Base-by-base conservation (phyloP, 2,888 invertebrate species). In the Drosophila subquinaria region DNA sequence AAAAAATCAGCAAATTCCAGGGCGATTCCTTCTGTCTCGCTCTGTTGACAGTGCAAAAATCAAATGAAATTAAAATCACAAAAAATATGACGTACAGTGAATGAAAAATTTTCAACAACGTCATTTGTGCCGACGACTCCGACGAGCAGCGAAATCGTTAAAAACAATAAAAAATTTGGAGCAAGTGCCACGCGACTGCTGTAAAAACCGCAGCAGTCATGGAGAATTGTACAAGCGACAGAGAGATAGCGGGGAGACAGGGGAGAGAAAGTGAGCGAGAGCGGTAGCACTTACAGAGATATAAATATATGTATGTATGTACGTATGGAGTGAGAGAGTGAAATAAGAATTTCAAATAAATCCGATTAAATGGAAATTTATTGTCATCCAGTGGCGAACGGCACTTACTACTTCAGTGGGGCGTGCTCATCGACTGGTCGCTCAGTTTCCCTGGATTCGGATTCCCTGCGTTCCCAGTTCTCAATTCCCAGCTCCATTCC, bases 321-420 rank as follows among this genome's bases (percentile, higher is more conserved):
- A 35, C 36, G 27, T 15, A 27, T 40, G 53, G 35, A 45, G 36
- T 13, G 38, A 45, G 67, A 23, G 45, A 70, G 67, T 70, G 74
- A 83, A 89, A 88, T 89, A 89, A 89, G 83, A 88, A 88, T 89
- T 89, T 88, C 88, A 90, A 90, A 90, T 88, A 90, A 90, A 91
- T 90, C 91, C 88, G 87, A 90, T 90, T 91, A 90, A 90, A 89
- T 88, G 85, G 88, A 90, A 88, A 83, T 89, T 87, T 89, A 89
- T 89, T 87, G 87, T 87, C 87, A 87, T 87, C 88, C 88, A 87
- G 88, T 87, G 89, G 87, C 85, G 82, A 89, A 87, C 89, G 89
- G 86, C 87, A 88, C 86, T 88, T 88, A 88, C 88, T 86, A 82
- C 89, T 86, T 85, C 84, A 86, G 77, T 81, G 79, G 81, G 84